These are phyloP conservation scores for Lasioglossum vierecki DNA, from an alignment of 2,888 invertebrate species.

Conservation along the genomic window DNA sequence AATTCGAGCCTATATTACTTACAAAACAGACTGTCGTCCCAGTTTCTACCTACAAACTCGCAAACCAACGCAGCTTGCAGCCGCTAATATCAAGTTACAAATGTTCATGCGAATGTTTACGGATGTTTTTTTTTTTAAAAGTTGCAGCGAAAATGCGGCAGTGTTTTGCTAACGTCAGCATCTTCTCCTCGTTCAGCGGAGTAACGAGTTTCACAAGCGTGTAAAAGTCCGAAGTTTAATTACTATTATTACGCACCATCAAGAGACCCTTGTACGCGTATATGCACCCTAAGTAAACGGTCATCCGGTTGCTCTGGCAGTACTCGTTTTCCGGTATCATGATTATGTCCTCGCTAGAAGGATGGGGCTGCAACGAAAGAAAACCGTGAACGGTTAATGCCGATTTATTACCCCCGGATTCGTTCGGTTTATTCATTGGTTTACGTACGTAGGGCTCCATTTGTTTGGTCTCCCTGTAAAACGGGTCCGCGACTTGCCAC, in stretches of 20 bases:
- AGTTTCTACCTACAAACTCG: neutral
- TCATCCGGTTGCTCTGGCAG: constrained; percentile 97
- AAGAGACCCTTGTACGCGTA: constrained; percentile 99
- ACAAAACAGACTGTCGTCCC: neutral
- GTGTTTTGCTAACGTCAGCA: neutral
- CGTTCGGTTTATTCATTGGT: no score
- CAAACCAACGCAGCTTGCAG: neutral
- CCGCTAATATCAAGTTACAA: neutral
- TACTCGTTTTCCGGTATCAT: constrained; percentile 98
- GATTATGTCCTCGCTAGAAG: constrained; percentile 95
- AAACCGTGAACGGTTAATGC: neutral
- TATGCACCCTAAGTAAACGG: constrained; percentile 97
- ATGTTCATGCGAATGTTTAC: neutral
- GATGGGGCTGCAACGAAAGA: constrained; percentile 89
- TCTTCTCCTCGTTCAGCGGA: neutral
- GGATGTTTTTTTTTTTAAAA: neutral
- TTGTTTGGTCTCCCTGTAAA: constrained; percentile 95
- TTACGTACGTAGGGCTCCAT: constrained; percentile 93
- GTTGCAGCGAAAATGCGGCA: neutral
- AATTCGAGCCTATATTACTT: neutral
- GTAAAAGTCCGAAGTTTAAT: neutral
- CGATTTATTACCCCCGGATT: neutral
- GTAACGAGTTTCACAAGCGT: neutral
- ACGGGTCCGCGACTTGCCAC: constrained; percentile 98
- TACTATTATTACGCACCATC: constrained; percentile 88